Base-by-base conservation (phyloP, 2,888 invertebrate species). In the Polyommatus icarus region DNA sequence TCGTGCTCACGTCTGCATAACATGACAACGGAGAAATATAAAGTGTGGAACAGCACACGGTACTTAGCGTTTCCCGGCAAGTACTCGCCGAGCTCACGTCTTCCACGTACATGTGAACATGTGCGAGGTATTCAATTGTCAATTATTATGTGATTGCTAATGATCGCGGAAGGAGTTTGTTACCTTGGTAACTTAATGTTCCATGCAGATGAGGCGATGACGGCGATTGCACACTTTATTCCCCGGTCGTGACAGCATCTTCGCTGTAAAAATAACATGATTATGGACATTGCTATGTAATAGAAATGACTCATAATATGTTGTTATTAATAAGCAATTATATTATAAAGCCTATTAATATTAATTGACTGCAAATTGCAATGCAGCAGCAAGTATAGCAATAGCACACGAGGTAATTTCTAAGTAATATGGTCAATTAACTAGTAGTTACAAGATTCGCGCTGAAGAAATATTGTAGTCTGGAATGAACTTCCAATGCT, bases 1-100 rank as follows among this genome's bases (percentile, higher is more conserved):
- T 88, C 85, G 86, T 81, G 81, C 84, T n/a, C 82, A 80, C 84
- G 85, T 83, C 82, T 80, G 83, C 84, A 83, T 83, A 72, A 79
- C 59, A 76, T 72, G 29, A 46, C 72, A 78, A 80, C 78, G 76
- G 80, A 77, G 78, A 79, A 78, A 75, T 78, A 50, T 78, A 12
- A 50, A 54, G 54, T 50, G 20, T 18, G 29, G 15, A 50, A 40
- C 75, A 76, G 57, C 76, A 24, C 54, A 76, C 76, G 54, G 24
- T 76, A 76, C 76, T 40, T 32, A 76, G 24, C 36, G 24, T 20
- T 40, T 76, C 67, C 67, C 12, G 12, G 73, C 12, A 73, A 73
- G 29, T 75, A 54, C 24, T 54, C 46, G 50, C 15, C 50, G 50
- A 24, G 76, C 80, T 78, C 76, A 76, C 76, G 67, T 67, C 67